Evolutionary conservation across 53 echinoderm and acorn worm genomes (phyloP).

Genomic region (Mesocentrotus franciscanus): DNA sequence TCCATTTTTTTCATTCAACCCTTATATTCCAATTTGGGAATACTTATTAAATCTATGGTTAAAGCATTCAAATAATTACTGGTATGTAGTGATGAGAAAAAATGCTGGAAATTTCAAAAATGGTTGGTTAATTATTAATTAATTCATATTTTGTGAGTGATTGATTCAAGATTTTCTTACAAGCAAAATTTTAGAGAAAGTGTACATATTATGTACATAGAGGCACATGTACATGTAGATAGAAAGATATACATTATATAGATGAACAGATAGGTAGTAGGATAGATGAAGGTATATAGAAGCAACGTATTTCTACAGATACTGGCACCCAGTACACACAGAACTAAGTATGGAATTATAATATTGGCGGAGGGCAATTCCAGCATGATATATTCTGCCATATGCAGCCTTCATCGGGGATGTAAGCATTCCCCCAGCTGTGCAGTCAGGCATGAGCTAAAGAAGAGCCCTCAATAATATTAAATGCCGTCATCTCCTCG

Average conservation of each 20-base stretch:
- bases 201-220: background rate
- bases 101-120: background rate
- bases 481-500: constrained; percentile 32
- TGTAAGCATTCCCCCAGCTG: constrained; percentile 57
- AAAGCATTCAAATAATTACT: background rate
- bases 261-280: background rate
- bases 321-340: constrained; percentile 36
- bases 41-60: background rate
- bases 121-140: background rate
- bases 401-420: background rate
- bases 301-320: constrained; percentile 19
- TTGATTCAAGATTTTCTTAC: background rate
- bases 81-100: background rate
- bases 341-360: constrained; percentile 43
- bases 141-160: background rate
- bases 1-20: no score
- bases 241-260: background rate
- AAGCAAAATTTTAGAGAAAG: background rate
- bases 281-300: constrained; percentile 9
- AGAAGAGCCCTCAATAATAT: constrained; percentile 36
- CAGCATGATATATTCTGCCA: constrained; percentile 39
- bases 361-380: constrained; percentile 38
- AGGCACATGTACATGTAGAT: background rate
- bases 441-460: constrained; percentile 48
- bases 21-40: no score